phyloP scores from a whole-genome alignment of 1,140 invertebrate genomes.

The Berghia stephanieae region DNA sequence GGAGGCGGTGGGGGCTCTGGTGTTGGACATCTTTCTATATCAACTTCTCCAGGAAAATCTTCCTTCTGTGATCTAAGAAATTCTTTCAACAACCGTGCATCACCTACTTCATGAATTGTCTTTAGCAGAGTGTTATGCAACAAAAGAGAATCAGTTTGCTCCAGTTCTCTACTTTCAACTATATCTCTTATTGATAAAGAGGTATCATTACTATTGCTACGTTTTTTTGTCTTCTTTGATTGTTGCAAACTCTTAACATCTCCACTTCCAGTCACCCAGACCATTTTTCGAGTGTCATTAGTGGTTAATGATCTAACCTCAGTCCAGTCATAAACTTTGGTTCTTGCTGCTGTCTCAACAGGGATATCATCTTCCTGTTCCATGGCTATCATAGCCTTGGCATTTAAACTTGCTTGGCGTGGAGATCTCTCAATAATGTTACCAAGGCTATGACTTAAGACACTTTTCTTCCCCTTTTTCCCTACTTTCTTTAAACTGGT shows the following conservation, averaged over 20 bases:
- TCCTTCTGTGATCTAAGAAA: slow-evolving; percentile 24
- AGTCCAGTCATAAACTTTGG: slow-evolving; percentile 25
- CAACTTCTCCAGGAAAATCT: slow-evolving; percentile 24
- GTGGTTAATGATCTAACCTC: background rate
- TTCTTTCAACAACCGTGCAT: slow-evolving; percentile 13
- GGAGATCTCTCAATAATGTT: slow-evolving; percentile 33
- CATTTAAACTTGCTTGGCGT: slow-evolving; percentile 27
- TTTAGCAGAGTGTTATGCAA: slow-evolving; percentile 17
- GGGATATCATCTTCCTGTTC: slow-evolving; percentile 22
- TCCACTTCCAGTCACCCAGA: slow-evolving; percentile 19
- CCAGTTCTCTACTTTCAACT: slow-evolving; percentile 24
- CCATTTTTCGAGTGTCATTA: background rate
- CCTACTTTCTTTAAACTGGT: slow-evolving; percentile 18
- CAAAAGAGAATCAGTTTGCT: too few species aligned
- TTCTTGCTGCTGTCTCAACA: slow-evolving; percentile 9
- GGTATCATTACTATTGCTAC: background rate
- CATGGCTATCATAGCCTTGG: slow-evolving; percentile 30
- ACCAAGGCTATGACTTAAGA: background rate
- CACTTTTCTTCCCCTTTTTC: slow-evolving; percentile 14
- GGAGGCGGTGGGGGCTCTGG: background rate
- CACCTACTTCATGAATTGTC: slow-evolving; percentile 26
- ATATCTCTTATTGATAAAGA: background rate
- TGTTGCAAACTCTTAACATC: background rate
- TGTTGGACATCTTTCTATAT: slow-evolving; percentile 19
- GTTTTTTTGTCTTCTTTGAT: background rate